phyloP scores from a whole-genome alignment of 2,888 invertebrate species.

The Fissipunctia ypsillon region DNA sequence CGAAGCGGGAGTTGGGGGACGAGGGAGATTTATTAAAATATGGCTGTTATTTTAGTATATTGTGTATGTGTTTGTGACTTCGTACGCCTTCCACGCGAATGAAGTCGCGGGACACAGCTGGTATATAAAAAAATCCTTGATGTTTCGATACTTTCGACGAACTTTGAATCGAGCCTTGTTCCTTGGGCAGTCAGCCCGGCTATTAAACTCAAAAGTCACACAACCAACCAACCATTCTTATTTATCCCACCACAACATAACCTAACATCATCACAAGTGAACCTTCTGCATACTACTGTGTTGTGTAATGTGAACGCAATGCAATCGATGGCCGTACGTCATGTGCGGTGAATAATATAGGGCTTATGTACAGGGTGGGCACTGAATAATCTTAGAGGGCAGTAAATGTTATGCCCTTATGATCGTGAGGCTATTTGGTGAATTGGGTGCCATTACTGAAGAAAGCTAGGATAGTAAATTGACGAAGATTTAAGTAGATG shows the following conservation, averaged over 20 bases:
- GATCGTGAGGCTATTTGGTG: neutral
- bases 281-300: slow-evolving; percentile 4
- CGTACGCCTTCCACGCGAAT: no score
- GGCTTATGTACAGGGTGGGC: slow-evolving; percentile 14
- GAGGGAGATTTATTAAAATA: no score
- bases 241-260: neutral
- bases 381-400: slow-evolving; percentile 35
- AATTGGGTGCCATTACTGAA: neutral
- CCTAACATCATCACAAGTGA: neutral
- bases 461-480: neutral
- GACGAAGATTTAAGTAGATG: neutral
- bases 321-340: slow-evolving; percentile 42
- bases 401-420: slow-evolving; percentile 9
- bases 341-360: slow-evolving; percentile 36
- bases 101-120: no score
- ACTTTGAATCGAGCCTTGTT: neutral
- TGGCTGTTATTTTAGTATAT: no score
- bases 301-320: slow-evolving; percentile 15
- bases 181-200: neutral
- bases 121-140: neutral
- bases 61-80: no score
- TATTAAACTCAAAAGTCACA: neutral
- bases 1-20: no score
- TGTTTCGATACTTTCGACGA: neutral
- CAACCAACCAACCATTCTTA: neutral